Evolutionary conservation across 1,140 invertebrate species (phyloP), one percentile per base, ranked within the genome.

Genomic region (Eubasilissa regina): DNA sequence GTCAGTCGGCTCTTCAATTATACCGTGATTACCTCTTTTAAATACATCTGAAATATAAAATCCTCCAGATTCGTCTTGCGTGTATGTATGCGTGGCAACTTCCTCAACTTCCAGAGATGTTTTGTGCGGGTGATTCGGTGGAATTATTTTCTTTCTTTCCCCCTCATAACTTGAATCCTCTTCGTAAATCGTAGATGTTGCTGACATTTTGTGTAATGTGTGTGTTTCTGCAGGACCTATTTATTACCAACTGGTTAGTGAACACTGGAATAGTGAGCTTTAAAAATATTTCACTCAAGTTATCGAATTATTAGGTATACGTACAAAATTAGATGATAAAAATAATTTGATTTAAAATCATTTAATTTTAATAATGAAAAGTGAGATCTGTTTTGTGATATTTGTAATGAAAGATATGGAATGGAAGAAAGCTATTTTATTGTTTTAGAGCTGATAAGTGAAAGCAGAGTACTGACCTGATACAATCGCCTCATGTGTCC

Each of bases 161-260:
- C 84, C 81, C 51, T 86, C 84, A 79, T 88, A 86, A 68, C 89
- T 88, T 13, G 85, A 84, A 56, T 84, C 48, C 85, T 87, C 85
- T 89, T 91, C 87, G 80, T 91, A 92, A 85, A 91, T 89, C 56
- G 91, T 88, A 75, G 90, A 90, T 10, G 89, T 92, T 53, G 91
- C 89, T 74, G 88, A 91, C 90, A 92, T 91, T 89, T 91, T 92
- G 88, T 92, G 92, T 86, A 93, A 91, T 76, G 89, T 90, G 85
- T 91, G 91, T 83, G 89, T 90, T 89, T 92, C 92, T 77, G 91
- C 91, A 78, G 91, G 91, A 92, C 92, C 91, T 93, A 70, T 75
- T 35, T 83, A 72, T 79, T 77, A 74, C 45, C 56, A 82, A 82
- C 77, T 74, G 75, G 80, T 82, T 82, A 82, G 77, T 82, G 44